Conservation (phyloP, 2,797 vertebrate species). For the Lepilemur septentrionalis region DNA sequence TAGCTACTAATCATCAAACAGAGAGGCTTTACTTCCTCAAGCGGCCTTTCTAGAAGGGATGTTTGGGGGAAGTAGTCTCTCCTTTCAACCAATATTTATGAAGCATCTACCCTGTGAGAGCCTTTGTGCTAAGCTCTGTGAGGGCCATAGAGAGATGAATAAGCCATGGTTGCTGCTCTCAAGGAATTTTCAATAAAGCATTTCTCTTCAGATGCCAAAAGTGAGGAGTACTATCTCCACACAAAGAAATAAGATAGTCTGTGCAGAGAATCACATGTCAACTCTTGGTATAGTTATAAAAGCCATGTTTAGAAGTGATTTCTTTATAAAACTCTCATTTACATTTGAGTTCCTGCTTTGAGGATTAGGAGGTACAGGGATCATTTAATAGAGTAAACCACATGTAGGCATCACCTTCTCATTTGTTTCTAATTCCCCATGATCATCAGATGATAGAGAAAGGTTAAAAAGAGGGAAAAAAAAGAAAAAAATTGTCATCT, state of each 20-base stretch:
- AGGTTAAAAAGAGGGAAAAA: not conserved
- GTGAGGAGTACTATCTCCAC: not conserved
- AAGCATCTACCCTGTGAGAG: not conserved
- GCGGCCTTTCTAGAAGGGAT: not conserved
- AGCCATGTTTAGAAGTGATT: not conserved
- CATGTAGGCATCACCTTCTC: not conserved
- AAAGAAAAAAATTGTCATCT: not conserved
- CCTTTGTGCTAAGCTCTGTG: constrained; percentile 13
- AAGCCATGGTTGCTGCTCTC: constrained; percentile 16
- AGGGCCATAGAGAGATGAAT: not conserved
- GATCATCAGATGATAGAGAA: not conserved
- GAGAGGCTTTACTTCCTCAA: not conserved
- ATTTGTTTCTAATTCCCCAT: not conserved
- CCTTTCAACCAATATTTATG: constrained; percentile 31
- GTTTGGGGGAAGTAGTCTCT: not conserved
- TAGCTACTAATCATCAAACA: not conserved
- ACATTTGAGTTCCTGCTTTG: constrained; percentile 40
- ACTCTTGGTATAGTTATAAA: not conserved
- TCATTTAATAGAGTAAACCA: not conserved
- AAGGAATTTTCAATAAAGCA: constrained; percentile 55
- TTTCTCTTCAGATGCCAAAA: constrained; percentile 35
- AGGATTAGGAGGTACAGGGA: constrained; percentile 10
- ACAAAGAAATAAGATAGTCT: constrained; percentile 37
- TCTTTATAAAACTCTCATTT: constrained; percentile 13
- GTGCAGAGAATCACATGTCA: not conserved